Base-by-base conservation (phyloP, 1,140 invertebrate genomes). In the Mercenaria mercenaria region DNA sequence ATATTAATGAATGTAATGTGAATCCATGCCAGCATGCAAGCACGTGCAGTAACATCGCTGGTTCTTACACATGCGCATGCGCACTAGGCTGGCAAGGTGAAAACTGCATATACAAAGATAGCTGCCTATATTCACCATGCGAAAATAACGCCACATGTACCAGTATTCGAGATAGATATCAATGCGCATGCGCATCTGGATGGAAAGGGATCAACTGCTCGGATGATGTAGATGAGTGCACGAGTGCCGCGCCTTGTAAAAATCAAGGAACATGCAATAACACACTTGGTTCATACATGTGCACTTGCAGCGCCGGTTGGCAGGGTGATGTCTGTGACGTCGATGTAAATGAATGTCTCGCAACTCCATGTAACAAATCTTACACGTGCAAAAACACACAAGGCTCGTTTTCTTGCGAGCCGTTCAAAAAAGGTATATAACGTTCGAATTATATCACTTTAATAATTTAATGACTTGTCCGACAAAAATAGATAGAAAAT, bases 141-240 rank as follows among this genome's bases (percentile, higher is more conserved):
- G 32, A 41, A n/a, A n/a, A 67, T 26, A 32, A 34, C 20, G 59
- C 18, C 11, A 69, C 34, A 15, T 83, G 80, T 47, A 64, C 3
- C 4, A 83, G 67, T n/a, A 29, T 11, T 18, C 37, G 3, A 47
- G 80, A 37, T 20, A 47, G 13, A 10, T 83, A 83, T 47, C 11
- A 11, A 29, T 82, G 80, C 50, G 20, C 34, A 0, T 83, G 80
- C 41, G 18, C n/a, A 18, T 20, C 23, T 39, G 56, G 56, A 8
- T 83, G 64, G 59, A 18, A 26, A 29, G 80, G 80, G 39, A 11
- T 6, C 3, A 41, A 50, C 6, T 83, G 80, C 56, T 11, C 13
- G 10, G 39, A 43, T 15, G 80, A 83, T 50, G 18, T 67, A 43
- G 29, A 83, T 32, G 80, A 83, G 41, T 83, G 80, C 23, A 52